phyloP scores from a whole-genome alignment of 2,113 vertebrate species.

The Chinchilla lanigera region DNA sequence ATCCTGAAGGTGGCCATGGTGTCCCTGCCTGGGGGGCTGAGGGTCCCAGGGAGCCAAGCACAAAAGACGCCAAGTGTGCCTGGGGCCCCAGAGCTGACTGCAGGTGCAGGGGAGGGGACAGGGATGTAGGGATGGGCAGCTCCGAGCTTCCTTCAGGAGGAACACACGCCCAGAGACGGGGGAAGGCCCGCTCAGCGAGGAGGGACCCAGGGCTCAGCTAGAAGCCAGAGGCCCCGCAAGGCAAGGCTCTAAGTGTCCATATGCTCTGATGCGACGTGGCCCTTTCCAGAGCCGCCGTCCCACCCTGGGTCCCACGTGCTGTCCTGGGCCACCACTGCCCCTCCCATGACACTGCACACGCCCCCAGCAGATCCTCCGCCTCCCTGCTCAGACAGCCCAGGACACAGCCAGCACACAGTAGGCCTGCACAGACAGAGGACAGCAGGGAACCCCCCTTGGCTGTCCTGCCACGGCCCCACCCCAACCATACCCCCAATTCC shows the following conservation, averaged over 20 bases:
- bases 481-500: fast-evolving
- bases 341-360: not conserved
- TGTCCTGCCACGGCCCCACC: not conserved
- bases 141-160: not conserved
- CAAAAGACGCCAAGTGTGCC: not conserved
- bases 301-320: not conserved
- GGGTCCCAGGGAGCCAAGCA: not conserved
- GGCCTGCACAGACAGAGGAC: not conserved
- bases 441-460: not conserved
- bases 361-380: not conserved
- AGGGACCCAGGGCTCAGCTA: not conserved
- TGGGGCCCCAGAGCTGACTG: not conserved
- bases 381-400: not conserved
- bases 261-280: fast-evolving
- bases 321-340: not conserved
- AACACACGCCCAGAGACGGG: not conserved
- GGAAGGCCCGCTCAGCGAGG: not conserved
- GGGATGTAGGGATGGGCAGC: not conserved
- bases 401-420: not conserved
- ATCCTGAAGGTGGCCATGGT: not conserved
- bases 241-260: not conserved
- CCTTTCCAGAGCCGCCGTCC: not conserved
- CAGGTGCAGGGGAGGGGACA: too few relatives aligned
- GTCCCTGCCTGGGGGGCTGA: not conserved
- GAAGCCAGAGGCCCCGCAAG: not conserved